These are phyloP conservation scores for Gobiocypris rarus DNA, from an alignment of 2,113 vertebrate species.

Conservation along the genomic window DNA sequence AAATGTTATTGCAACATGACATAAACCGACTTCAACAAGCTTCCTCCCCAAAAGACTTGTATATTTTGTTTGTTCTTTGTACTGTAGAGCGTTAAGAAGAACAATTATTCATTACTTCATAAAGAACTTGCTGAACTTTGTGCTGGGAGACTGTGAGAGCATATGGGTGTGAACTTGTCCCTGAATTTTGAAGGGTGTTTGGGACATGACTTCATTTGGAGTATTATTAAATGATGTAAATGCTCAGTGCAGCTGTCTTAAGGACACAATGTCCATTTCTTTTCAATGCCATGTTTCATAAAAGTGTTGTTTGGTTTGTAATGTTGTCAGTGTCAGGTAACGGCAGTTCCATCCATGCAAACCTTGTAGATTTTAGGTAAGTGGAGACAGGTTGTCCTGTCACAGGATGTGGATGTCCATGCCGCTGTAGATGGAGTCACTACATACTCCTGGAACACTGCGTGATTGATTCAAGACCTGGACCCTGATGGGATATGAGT, in stretches of 20 bases:
- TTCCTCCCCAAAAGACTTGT: neutral
- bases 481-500: neutral
- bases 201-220: conserved; percentile 34
- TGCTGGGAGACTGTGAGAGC: conserved; percentile 3
- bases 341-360: neutral
- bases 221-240: conserved; percentile 31
- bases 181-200: no score
- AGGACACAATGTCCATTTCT: neutral
- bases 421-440: neutral
- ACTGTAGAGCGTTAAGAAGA: neutral
- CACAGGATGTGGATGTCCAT: neutral
- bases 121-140: conserved; percentile 24
- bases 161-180: conserved; percentile 21
- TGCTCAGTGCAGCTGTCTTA: neutral
- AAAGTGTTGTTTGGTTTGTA: neutral
- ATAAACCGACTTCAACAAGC: neutral
- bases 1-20: conserved; percentile 29
- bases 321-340: no score
- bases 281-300: neutral
- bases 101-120: neutral
- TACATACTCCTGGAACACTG: neutral
- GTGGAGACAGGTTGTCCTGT: neutral
- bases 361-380: neutral
- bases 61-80: neutral
- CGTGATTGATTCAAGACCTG: neutral